phyloP scores from a whole-genome alignment of 2,113 vertebrate genomes.

The Myotis lucifugus region DNA sequence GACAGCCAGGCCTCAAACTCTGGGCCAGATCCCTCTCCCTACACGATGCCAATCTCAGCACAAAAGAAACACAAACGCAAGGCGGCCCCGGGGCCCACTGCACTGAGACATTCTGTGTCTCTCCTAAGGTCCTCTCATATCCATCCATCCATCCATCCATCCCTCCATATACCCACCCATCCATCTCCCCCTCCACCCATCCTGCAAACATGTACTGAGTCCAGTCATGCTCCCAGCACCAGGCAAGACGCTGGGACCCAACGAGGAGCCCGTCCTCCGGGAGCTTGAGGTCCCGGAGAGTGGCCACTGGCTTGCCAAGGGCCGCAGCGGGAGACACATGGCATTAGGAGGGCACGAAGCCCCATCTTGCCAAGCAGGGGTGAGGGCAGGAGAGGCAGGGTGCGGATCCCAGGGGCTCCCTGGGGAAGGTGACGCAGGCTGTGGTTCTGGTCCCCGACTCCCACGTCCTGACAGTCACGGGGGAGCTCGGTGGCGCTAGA shows the following conservation, averaged over 20 bases:
- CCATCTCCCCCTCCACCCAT: not conserved
- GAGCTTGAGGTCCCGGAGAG: not conserved
- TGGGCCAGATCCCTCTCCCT: not conserved
- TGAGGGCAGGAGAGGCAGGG: not conserved
- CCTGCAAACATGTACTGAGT: not conserved
- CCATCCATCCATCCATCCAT: not conserved
- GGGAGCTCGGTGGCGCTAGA: not conserved
- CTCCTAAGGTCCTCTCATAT: not conserved
- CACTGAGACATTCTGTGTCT: too few species aligned
- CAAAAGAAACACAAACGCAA: not conserved
- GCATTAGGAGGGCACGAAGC: not conserved
- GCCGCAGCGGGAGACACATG: not conserved
- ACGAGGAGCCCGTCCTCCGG: not conserved
- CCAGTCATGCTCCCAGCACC: not conserved
- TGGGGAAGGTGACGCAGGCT: not conserved
- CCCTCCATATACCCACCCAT: fast-evolving
- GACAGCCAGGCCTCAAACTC: not conserved
- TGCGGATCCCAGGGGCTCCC: not conserved
- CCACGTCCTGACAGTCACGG: fast-evolving
- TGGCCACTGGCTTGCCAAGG: not conserved
- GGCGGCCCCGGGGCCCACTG: not conserved
- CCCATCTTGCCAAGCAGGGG: too few species aligned
- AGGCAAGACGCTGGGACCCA: not conserved
- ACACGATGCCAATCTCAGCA: fast-evolving
- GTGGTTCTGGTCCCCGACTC: not conserved